These are phyloP conservation scores for Stenoptilia bipunctidactyla DNA, from an alignment of 2,888 invertebrate species.

Conservation along the genomic window DNA sequence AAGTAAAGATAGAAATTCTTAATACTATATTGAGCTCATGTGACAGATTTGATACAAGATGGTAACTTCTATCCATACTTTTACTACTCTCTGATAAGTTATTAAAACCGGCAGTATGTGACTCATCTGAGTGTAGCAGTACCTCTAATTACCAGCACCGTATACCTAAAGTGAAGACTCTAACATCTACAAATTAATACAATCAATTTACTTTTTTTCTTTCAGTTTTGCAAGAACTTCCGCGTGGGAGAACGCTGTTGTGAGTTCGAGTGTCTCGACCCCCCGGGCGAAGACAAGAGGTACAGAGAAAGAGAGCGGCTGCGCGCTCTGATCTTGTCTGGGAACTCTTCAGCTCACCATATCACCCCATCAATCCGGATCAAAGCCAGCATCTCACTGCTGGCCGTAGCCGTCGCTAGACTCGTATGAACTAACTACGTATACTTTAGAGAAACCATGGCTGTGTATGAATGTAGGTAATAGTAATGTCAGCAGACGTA, in stretches of 20 bases:
- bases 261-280: slow-evolving; percentile 89
- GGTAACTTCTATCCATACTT: too few species aligned
- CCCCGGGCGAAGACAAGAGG: slow-evolving; percentile 75
- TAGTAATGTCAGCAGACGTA: too few species aligned
- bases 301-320: slow-evolving; percentile 73
- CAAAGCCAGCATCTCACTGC: slow-evolving; percentile 42
- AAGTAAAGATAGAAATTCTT: too few species aligned
- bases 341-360: slow-evolving; percentile 63
- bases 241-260: slow-evolving; percentile 88
- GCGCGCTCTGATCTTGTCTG: slow-evolving; percentile 71
- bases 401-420: slow-evolving; percentile 51
- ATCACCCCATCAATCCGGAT: slow-evolving; percentile 32
- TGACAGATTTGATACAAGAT: too few species aligned
- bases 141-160: too few species aligned
- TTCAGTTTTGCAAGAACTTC: slow-evolving; percentile 87
- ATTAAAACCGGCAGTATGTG: too few species aligned
- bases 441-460: not conserved
- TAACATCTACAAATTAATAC: too few species aligned
- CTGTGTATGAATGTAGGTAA: not conserved
- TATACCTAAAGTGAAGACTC: too few species aligned
- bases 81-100: too few species aligned
- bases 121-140: too few species aligned
- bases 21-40: too few species aligned
- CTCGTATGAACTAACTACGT: slow-evolving; percentile 44
- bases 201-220: too few species aligned